Base-by-base conservation (phyloP, 2,797 vertebrate species). In the Lateolabrax maculatus region DNA sequence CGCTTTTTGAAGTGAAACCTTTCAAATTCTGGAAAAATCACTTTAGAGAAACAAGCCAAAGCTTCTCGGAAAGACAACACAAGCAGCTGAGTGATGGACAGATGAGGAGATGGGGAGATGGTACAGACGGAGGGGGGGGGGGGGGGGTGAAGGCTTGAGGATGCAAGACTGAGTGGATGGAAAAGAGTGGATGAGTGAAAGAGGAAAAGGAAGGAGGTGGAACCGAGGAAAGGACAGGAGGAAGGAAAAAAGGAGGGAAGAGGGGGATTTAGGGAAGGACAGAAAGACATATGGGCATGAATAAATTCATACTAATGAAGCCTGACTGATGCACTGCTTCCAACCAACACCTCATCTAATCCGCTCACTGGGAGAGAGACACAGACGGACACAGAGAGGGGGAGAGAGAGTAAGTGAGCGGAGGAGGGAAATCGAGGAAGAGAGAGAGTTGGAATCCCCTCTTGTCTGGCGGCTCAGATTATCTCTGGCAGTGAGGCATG, bases 271-370 rank as follows among this genome's bases (percentile, higher is more conserved):
- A 37, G 48, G 66, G 66, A 53, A 71, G 70, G 75, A 68, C 49
- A 46, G 74, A 44, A 57, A 88, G 87, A 92, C 94, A 95, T 92
- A 94, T 93, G 93, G 91, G 85, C 85, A 85, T 93, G 94, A 94
- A 96, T 94, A 95, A 90, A 95, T 96, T 94, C 93, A 94, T 95
- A 89, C 87, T 95, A 95, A 96, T 95, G 88, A 93, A 93, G 90
- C 89, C 90, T 95, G 94, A 95, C 89, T 91, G 92, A 94, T 92
- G 90, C 89, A 81, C 80, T 79, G 80, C 90, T 91, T 93, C 93
- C 91, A 91, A 94, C 89, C 92, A 94, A 92, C 93, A 94, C 94
- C 93, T 92, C 83, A 72, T 90, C 88, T 93, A 92, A 90, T 93
- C 92, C 74, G 64, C 89, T 91, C 87, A 61, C 77, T 66, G 83